Base-by-base conservation (phyloP, 1,140 invertebrate species). In the Drosophila athabasca region DNA sequence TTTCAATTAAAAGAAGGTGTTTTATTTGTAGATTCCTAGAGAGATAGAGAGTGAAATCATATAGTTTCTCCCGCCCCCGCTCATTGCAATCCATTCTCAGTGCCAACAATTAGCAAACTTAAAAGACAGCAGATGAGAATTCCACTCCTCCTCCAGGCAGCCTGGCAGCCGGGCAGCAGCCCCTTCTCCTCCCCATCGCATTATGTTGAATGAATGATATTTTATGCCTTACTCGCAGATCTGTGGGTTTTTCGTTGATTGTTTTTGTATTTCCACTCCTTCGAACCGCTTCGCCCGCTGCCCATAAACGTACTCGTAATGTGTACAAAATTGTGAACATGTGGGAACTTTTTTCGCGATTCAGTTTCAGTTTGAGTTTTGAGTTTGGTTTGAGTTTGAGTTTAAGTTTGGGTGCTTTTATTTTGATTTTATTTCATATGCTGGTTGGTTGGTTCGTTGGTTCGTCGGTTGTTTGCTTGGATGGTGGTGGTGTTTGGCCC, bases 241-340 rank as follows among this genome's bases (percentile, higher is more conserved):
- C 75, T 87, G 83, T 85, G 78, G 82, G 79, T 64, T 88, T 67
- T 45, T 57, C 51, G 29, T 52, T 66, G 67, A 68, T 60, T 65
- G 76, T 64, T 65, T 65, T 72, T 68, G 44, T 62, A 60, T 55
- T 69, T 57, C 22, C 45, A 66, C 59, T 76, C 54, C 58, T 59
- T 64, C 53, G 66, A 50, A 55, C 59, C 66, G 58, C 50, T 62
- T 72, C 60, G 41, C 50, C 66, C 64, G 51, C 54, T 62, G 53
- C 65, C 73, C 73, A 61, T 76, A 69, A 68, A 76, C 72, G 60
- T 81, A 75, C 81, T 82, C 73, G 60, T 81, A 87, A 87, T 82
- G 59, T 83, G 83, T 88, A 79, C 74, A 82, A 82, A 88, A 88
- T 88, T 88, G 83, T 88, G 79, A 88, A 88, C 83, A 88, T 88